Conservation (phyloP, 2,888 invertebrate genomes). For the Drosophila neutralis region DNA sequence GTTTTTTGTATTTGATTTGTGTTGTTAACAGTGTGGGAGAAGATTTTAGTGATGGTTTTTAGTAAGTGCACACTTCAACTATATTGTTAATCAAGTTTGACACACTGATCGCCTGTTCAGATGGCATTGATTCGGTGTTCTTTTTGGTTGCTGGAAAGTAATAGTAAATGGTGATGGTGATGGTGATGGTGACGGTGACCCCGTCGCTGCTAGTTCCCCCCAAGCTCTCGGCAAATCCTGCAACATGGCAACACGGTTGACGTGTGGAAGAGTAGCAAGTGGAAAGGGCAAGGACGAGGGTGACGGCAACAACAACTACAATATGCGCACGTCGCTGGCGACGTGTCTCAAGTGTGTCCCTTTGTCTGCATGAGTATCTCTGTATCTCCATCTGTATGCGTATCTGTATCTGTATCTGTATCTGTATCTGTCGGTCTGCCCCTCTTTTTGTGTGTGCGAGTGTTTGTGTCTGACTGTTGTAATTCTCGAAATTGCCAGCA, state of each 20-base stretch:
- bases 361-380: slow-evolving; percentile 23
- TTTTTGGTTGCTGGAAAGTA: slow-evolving; percentile 15
- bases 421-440: background rate
- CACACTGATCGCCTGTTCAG: slow-evolving; percentile 45
- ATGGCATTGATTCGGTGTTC: slow-evolving; percentile 28
- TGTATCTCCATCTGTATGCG: slow-evolving; percentile 9
- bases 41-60: background rate
- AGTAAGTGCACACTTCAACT: background rate
- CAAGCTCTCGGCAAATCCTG: slow-evolving; percentile 11
- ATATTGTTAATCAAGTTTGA: slow-evolving; percentile 9
- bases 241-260: slow-evolving; percentile 19
- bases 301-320: slow-evolving; percentile 40
- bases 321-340: slow-evolving; percentile 65
- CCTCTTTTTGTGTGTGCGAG: slow-evolving; percentile 12
- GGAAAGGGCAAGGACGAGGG: slow-evolving; percentile 15
- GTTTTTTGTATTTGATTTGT: background rate
- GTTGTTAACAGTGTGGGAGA: background rate
- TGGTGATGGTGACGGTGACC: slow-evolving; percentile 29
- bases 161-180: slow-evolving; percentile 27
- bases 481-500: slow-evolving; percentile 76
- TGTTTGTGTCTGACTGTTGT: slow-evolving; percentile 57
- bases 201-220: background rate
- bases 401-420: background rate
- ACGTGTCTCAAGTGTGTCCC: slow-evolving; percentile 61
- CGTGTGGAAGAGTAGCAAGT: background rate